phyloP scores from a whole-genome alignment of 2,797 vertebrate species.

The Esox lucius region DNA sequence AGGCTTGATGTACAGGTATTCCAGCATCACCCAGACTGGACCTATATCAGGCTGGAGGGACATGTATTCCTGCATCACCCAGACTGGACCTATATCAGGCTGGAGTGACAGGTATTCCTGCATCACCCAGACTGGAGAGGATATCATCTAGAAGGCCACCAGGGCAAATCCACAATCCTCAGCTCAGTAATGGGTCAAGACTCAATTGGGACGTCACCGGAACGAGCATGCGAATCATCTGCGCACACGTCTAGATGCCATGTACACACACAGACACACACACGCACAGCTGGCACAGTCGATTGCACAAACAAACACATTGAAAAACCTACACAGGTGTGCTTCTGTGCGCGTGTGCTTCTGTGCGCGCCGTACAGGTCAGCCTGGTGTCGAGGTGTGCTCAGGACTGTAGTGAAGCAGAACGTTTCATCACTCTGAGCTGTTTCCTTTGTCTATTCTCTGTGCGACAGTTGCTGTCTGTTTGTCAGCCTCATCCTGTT shows the following conservation, averaged over 20 bases:
- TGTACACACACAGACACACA: neutral
- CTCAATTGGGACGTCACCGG: neutral
- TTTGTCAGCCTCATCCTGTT: conserved; percentile 23
- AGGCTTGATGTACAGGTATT: too few relatives aligned
- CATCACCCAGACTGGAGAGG: neutral
- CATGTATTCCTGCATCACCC: too few relatives aligned
- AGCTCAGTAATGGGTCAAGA: neutral
- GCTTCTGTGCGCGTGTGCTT: neutral
- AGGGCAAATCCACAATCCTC: neutral
- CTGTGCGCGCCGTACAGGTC: neutral
- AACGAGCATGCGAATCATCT: neutral
- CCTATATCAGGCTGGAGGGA: too few relatives aligned
- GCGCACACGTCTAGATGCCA: neutral
- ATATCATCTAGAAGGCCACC: neutral
- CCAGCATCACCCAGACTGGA: too few relatives aligned
- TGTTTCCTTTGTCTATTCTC: neutral
- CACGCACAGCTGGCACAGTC: neutral
- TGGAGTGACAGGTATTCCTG: too few relatives aligned
- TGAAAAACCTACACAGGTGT: too few relatives aligned
- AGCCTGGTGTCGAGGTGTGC: neutral
- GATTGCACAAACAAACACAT: neutral
- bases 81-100: too few relatives aligned
- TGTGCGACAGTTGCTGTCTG: conserved; percentile 8
- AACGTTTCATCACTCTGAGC: neutral
- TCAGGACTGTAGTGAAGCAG: neutral